Evolutionary conservation across 2,113 vertebrate species (phyloP), one percentile per base, ranked within the genome.

Genomic region (Hucho hucho): DNA sequence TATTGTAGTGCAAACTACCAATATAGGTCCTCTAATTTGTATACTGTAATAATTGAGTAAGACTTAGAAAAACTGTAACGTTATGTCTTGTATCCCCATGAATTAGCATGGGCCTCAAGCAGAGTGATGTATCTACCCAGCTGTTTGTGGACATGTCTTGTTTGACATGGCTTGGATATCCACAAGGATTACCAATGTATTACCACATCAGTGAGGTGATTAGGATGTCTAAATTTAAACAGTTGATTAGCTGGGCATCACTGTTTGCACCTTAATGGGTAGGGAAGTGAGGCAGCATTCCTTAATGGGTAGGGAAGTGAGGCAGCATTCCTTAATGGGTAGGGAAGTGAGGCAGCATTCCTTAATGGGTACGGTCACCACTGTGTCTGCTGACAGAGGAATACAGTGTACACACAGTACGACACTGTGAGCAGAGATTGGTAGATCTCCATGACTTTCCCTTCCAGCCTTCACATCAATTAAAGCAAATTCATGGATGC

Each of bases 81-180:
- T 37, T 37, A 76, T 74, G 79, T 79, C 28, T 74, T 73, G 68
- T 69, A 66, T 11, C 7, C 70, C 32, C 53, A 70, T 77, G 78
- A 70, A 80, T 87, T 82, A 47, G 46, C 59, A 46, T n/a, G 66
- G 20, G 64, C 74, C 49, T 83, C 20, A 75, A 58, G 75, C 64
- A 74, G 24, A 26, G 18, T 24, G 37, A 59, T 80, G 85, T 66
- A 43, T 2, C 9, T 43, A 56, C 73, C 49, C 37, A 69, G 77
- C 78, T 75, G 64, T 73, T 73, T 43, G 63, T 16, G 63, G 69
- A 72, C 61, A 66, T 64, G 46, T 28, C 64, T 78, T 68, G 26
- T 66, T 64, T 73, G 65, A 69, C 24, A 37, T 14, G 26, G 64
- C 69, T 58, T 72, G 63, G 28, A 14, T 64, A 4, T 11, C 61